Base-by-base conservation (phyloP, 2,888 invertebrate genomes). In the Eutolmus rufibarbis region DNA sequence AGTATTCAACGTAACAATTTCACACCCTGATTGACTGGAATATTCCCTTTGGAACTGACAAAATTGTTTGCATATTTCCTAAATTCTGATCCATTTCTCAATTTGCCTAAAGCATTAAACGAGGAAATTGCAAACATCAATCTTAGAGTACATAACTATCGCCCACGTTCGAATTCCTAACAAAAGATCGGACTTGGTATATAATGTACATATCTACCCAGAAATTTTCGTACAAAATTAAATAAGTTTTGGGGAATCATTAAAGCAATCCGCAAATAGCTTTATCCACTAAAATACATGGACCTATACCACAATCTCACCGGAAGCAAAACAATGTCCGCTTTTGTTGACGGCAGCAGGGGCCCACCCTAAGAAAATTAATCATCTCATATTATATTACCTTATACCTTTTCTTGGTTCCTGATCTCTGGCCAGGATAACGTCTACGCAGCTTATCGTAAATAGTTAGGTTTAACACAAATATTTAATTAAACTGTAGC, bases 401-500 rank as follows among this genome's bases (percentile, higher is more conserved):
- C 66, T 66, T 28, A 23, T 28, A 66, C 66, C 66, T 66, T 66
- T 19, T 66, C n/a, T 7, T 51, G 51, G 2, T n/a, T 51, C n/a
- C n/a, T 51, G n/a, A 8, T n/a, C n/a, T n/a, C 51, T 16, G 51
- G n/a, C n/a, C 51, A 51, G n/a, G 8, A 51, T n/a, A 66, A 28
- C 28, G 12, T 28, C 23, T 66, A 66, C 5, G 12, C 28, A 23
- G 66, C n/a, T 28, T 79, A 79, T 79, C 79, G 16, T 23, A 46
- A 79, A 79, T 79, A 79, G 79, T 79, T 79, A 31, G 79, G 79
- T 28, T 79, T 79, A 79, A 79, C 79, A 51, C 79, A 79, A 79
- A 79, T 79, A 79, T 79, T 79, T 79, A 79, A 79, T 79, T 79
- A 79, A 79, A 79, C n/a, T 79, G 79, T 51, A 51, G 79, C 79